Conservation (phyloP, 2,888 invertebrate species). For the Zootermopsis nevadensis region DNA sequence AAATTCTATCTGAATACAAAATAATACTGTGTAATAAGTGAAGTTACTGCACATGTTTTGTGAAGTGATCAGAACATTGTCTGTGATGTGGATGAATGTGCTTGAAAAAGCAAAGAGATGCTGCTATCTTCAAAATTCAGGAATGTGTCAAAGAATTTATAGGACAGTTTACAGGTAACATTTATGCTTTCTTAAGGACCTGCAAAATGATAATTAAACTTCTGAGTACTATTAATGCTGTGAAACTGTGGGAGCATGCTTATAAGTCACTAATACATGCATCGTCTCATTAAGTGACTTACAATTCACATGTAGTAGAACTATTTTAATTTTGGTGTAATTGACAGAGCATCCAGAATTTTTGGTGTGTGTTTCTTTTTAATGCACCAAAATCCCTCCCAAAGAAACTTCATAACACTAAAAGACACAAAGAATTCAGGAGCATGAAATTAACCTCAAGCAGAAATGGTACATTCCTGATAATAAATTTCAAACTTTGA, state of each 20-base stretch:
- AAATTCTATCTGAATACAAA: not conserved
- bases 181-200: not conserved
- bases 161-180: not conserved
- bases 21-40: not conserved
- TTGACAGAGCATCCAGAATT: not conserved
- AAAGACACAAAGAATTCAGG: not conserved
- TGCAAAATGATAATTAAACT: not conserved
- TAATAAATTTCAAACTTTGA: not conserved
- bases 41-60: not conserved
- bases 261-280: not conserved
- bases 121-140: not conserved
- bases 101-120: not conserved
- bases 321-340: not conserved
- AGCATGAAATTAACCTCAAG: not conserved
- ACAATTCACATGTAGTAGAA: not conserved
- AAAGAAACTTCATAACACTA: not conserved
- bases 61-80: not conserved
- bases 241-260: not conserved
- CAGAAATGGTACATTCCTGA: not conserved
- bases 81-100: not conserved
- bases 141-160: not conserved
- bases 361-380: not conserved
- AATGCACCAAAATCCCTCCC: not conserved
- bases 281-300: not conserved
- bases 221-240: not conserved